Percentiles rank a stretch among this genome's conserved stretches.
Evolutionary conservation across 1,140 invertebrate species (phyloP).

Genomic region (Periplaneta americana): DNA sequence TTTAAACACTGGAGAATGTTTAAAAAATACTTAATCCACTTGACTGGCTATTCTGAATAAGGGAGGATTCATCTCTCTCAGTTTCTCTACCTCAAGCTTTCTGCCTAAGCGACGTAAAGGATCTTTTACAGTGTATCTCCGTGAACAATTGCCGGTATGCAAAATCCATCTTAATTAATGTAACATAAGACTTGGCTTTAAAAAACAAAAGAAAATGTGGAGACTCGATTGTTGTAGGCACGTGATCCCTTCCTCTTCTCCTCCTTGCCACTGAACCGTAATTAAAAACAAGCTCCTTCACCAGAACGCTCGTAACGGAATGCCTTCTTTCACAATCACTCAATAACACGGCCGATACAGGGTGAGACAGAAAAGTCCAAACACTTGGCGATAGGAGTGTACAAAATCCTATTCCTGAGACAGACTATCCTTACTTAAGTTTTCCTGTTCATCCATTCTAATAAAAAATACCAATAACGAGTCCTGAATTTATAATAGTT

Average conservation of each 20-base stretch:
- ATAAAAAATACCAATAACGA: too few relatives aligned
- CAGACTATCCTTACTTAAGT: too few relatives aligned
- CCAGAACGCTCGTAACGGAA: background rate
- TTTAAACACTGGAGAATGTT: background rate
- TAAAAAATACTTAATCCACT: background rate
- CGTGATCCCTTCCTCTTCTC: background rate
- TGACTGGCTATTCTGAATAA: background rate
- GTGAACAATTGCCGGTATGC: background rate
- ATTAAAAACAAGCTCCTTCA: background rate
- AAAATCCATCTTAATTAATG: background rate
- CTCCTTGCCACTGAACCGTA: background rate
- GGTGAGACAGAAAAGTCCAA: background rate
- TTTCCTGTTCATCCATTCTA: too few relatives aligned
- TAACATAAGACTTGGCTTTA: background rate
- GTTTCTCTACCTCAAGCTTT: too few relatives aligned
- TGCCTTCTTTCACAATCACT: background rate
- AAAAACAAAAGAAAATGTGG: background rate
- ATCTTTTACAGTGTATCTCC: background rate
- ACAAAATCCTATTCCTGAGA: too few relatives aligned
- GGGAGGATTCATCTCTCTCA: background rate
- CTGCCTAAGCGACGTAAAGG: too few relatives aligned
- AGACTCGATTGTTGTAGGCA: background rate
- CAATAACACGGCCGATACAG: background rate
- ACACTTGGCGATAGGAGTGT: too few relatives aligned
- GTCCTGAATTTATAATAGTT: too few relatives aligned